phyloP scores from a whole-genome alignment of 2,797 vertebrate genomes.

The Erethizon dorsatum region DNA sequence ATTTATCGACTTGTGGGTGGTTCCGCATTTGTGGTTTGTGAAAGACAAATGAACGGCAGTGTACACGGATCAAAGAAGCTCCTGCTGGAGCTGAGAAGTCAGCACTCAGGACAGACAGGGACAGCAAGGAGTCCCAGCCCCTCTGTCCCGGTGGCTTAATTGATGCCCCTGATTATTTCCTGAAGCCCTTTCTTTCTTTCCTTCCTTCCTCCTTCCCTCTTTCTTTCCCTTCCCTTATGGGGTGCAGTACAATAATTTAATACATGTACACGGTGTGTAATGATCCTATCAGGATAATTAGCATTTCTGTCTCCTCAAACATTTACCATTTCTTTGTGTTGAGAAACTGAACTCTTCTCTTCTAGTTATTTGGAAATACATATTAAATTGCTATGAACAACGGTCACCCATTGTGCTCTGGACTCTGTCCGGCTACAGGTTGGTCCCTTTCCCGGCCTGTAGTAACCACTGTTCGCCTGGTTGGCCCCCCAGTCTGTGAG shows the following conservation, averaged over 20 bases:
- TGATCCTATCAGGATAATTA: background rate
- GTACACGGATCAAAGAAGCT: background rate
- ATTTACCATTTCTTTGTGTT: background rate
- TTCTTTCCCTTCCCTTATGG: background rate
- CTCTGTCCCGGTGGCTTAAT: background rate
- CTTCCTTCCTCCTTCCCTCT: background rate
- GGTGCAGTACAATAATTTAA: background rate
- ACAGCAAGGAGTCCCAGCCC: background rate
- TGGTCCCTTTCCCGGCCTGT: background rate
- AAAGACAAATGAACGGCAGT: background rate
- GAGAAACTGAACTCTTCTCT: background rate
- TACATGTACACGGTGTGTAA: background rate
- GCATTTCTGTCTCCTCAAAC: background rate
- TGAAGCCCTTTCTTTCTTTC: background rate
- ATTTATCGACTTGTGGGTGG: background rate
- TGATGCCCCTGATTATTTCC: background rate
- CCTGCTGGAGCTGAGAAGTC: background rate
- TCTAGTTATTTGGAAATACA: background rate
- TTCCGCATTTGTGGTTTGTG: background rate
- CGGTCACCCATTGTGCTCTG: background rate
- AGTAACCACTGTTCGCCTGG: background rate
- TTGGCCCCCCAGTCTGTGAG: background rate
- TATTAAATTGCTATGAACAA: background rate
- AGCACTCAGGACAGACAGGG: rapidly evolving
- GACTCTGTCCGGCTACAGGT: background rate